Conservation (phyloP, 2,888 invertebrate species). For the Drosophila testacea region DNA sequence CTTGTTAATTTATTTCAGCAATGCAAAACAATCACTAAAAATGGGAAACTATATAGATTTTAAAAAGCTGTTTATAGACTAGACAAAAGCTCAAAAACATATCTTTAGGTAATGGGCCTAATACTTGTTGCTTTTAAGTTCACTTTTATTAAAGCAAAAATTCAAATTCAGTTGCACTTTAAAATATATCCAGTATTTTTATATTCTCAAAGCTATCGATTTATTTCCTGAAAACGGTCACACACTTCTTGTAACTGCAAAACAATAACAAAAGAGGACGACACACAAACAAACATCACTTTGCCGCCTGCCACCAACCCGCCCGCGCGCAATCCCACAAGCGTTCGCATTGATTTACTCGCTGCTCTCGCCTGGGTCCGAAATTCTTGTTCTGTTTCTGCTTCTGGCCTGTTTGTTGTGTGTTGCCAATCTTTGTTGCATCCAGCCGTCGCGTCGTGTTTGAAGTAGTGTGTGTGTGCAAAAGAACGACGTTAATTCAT, state of each 20-base stretch:
- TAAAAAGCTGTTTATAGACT: too few species aligned
- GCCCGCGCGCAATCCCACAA: constrained; percentile 45
- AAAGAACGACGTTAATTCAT: constrained; percentile 29
- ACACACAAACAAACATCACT: constrained; percentile 70
- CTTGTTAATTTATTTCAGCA: neutral
- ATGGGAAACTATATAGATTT: too few species aligned
- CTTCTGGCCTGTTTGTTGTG: constrained; percentile 8
- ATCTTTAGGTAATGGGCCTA: too few species aligned
- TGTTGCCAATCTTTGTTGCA: constrained; percentile 50
- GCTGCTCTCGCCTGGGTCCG: constrained; percentile 21
- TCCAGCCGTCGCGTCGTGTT: constrained; percentile 40
- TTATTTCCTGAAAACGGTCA: constrained; percentile 21
- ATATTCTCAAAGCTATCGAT: constrained; percentile 14
- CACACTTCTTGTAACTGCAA: constrained; percentile 45
- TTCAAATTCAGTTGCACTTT: neutral
- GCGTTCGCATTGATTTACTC: constrained; percentile 48
- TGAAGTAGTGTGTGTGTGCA: constrained; percentile 28
- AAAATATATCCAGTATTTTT: neutral
- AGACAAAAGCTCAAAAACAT: too few species aligned
- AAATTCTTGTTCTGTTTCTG: constrained; percentile 54
- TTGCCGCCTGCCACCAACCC: constrained; percentile 48
- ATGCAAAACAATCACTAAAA: neutral
- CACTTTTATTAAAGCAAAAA: neutral
- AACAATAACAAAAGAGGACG: constrained; percentile 62
- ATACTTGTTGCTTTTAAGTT: too few species aligned